Base-by-base conservation (phyloP, 2,888 invertebrate genomes). In the Listrodromus nycthemerus region DNA sequence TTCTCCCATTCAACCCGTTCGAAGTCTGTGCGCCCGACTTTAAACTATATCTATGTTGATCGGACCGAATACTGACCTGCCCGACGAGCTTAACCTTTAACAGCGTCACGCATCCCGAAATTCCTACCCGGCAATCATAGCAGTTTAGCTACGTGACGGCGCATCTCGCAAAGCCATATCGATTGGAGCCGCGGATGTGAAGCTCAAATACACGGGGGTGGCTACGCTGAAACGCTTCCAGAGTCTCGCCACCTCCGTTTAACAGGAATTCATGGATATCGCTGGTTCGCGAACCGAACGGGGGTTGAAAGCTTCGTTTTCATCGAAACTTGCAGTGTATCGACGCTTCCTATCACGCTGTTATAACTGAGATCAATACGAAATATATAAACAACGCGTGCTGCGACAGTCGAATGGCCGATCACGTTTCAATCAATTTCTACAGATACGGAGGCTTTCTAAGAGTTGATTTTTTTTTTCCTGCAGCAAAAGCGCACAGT, bases 51-150 rank as follows among this genome's bases (percentile, higher is more conserved):
- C 37, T 10, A 30, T 61, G 74, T 77, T 27, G 55, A 83, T 85
- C 52, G 8, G 45, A 50, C 33, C 27, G 61, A 86, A 83, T 67
- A 80, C 84, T 82, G 69, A 85, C 88, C 90, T 86, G 86, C 83
- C 87, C 77, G 86, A 89, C 86, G 87, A 88, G 86, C 84, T 91
- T 91, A 91, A 92, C 91, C 92, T 92, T 91, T 85, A 91, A 88
- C 90, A 88, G 92, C 92, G 92, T 92, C 92, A 92, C 90, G 89
- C 89, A 85, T 78, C 87, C 90, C 90, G 89, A 91, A 88, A 91
- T 89, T 89, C 76, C 71, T 89, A 93, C 86, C 91, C 90, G 92
- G 92, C 67, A 70, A 89, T 82, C 88, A 92, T 91, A 85, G 80
- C 55, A 48, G 41, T 67, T 66, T 71, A 88, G 89, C 77, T 85